Evolutionary conservation across 2,113 vertebrate species (phyloP).

Genomic region (Alligator mississippiensis): DNA sequence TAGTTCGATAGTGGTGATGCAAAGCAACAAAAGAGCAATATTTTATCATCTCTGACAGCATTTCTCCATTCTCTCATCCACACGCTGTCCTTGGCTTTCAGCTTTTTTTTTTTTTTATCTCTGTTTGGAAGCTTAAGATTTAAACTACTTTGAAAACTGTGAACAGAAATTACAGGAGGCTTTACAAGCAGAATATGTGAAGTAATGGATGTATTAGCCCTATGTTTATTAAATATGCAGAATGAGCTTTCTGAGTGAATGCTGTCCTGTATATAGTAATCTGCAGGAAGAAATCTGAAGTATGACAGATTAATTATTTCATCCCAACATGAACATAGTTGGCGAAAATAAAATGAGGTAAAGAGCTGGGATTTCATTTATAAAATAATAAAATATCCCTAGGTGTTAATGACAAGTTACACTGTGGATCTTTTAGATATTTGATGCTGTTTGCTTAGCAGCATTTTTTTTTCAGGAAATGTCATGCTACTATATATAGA

Average conservation of each 20-base stretch:
- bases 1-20: background rate
- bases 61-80: conserved; percentile 35
- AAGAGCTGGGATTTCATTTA: background rate
- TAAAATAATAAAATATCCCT: background rate
- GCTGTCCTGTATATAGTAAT: fast-evolving
- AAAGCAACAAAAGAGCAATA: background rate
- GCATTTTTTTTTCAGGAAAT: background rate
- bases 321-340: background rate
- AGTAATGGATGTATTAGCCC: background rate
- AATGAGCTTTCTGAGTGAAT: background rate
- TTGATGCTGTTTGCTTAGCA: background rate
- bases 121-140: conserved; percentile 39
- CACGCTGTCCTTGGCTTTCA: conserved; percentile 34
- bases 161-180: background rate
- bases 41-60: conserved; percentile 21
- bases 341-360: background rate
- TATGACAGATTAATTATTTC: background rate
- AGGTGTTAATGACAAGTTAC: background rate
- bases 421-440: background rate
- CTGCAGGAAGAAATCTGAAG: background rate
- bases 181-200: background rate
- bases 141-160: background rate
- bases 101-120: conserved; percentile 27
- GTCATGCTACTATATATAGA: fast-evolving
- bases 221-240: background rate